Evolutionary conservation across 2,113 vertebrate species (phyloP).

Genomic region (Chrysemys picta): DNA sequence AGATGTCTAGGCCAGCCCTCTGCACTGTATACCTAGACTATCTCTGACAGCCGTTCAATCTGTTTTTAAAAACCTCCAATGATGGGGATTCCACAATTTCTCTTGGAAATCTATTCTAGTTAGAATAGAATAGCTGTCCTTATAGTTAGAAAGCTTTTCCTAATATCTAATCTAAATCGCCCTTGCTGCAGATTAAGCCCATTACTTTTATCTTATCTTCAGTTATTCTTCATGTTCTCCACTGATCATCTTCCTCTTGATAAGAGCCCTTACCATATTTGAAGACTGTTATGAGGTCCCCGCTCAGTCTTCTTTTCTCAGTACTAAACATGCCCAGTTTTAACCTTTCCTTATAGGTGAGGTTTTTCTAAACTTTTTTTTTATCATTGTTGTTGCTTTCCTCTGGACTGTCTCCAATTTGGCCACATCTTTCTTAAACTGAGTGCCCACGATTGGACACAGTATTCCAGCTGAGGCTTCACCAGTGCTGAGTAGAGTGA

Average conservation of each 20-base stretch:
- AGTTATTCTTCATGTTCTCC: neutral
- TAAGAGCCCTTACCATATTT: neutral
- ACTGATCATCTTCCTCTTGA: neutral
- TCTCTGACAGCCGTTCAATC: neutral
- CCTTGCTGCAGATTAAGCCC: neutral
- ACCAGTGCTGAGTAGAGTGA: neutral
- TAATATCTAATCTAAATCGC: neutral
- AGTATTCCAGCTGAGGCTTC: too few relatives aligned
- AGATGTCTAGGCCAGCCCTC: neutral
- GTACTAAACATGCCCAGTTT: neutral
- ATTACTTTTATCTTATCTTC: neutral
- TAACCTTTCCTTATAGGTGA: neutral
- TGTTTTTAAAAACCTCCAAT: neutral
- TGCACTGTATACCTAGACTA: neutral
- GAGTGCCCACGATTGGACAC: too few relatives aligned
- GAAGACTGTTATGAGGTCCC: neutral
- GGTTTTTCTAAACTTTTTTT: neutral
- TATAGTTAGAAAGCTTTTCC: neutral
- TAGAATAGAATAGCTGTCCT: neutral
- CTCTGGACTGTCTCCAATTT: neutral
- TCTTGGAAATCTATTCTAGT: neutral
- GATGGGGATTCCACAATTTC: neutral
- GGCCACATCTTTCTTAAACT: neutral
- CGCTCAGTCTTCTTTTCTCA: neutral
- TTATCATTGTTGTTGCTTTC: neutral